phyloP scores from a whole-genome alignment of 1,140 invertebrate genomes.

The Mercenaria mercenaria region DNA sequence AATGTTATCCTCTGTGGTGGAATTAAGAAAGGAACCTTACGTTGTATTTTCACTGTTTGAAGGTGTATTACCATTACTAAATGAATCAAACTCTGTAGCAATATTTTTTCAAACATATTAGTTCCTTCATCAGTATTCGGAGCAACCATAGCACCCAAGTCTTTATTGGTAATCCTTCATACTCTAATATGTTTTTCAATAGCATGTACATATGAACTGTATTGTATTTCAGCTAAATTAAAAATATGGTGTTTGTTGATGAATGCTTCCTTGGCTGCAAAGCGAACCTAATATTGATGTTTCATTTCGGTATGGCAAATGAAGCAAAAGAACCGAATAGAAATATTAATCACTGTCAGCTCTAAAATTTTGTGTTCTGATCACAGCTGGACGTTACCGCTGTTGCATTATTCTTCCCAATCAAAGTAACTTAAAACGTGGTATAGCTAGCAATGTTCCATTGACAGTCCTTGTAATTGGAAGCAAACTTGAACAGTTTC shows the following conservation, averaged over 20 bases:
- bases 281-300: neutral
- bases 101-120: too few species aligned
- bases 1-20: neutral
- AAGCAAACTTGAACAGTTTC: constrained; percentile 5
- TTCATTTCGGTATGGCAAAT: neutral
- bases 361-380: neutral
- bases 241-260: neutral
- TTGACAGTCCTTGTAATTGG: neutral
- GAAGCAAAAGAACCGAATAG: neutral
- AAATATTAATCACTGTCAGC: neutral
- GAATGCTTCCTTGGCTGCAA: neutral
- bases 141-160: neutral
- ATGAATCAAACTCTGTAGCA: too few species aligned
- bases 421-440: neutral
- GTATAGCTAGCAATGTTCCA: neutral
- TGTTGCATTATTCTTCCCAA: neutral
- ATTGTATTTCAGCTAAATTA: neutral
- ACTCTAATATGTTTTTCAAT: neutral
- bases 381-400: neutral
- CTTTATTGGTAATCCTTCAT: neutral
- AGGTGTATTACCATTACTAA: too few species aligned
- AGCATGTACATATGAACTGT: neutral
- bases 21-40: too few species aligned
- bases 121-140: too few species aligned
- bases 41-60: too few species aligned